Percentiles rank a stretch among this genome's conserved stretches.
These are phyloP conservation scores for Sturmia bella DNA, from an alignment of 2,888 invertebrate species.

Conservation along the genomic window DNA sequence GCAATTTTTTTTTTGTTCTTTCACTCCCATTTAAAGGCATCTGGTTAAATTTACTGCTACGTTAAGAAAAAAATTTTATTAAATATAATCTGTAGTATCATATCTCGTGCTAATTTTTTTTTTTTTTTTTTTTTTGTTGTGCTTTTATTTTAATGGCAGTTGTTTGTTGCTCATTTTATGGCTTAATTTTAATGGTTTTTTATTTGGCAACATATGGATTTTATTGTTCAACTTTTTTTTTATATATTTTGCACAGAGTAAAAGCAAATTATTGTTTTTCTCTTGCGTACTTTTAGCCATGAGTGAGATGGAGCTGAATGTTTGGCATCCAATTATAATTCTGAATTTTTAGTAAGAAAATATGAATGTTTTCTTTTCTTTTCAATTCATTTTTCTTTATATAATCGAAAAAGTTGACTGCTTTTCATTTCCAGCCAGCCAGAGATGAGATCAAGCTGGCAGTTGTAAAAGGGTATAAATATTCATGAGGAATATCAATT, in stretches of 20 bases:
- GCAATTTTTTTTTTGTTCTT: background rate
- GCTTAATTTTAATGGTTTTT: slow-evolving; percentile 67
- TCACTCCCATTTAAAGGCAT: slow-evolving; percentile 14
- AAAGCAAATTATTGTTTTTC: slow-evolving; percentile 17
- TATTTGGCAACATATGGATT: slow-evolving; percentile 69
- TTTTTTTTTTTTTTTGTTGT: slow-evolving; percentile 36
- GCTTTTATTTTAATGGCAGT: slow-evolving; percentile 14
- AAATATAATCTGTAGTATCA: slow-evolving; percentile 15
- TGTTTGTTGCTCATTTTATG: slow-evolving; percentile 62
- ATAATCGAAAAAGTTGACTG: background rate
- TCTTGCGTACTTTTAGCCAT: slow-evolving; percentile 31
- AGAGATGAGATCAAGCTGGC: too few relatives aligned
- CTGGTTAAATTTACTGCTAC: slow-evolving; percentile 34
- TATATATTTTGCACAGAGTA: background rate
- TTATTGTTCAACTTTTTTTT: slow-evolving; percentile 49
- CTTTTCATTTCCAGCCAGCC: too few relatives aligned
- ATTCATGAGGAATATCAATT: too few relatives aligned
- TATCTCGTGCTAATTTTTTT: slow-evolving; percentile 18
- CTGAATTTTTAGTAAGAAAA: slow-evolving; percentile 7
- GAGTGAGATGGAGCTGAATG: slow-evolving; percentile 22
- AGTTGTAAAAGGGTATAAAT: too few relatives aligned
- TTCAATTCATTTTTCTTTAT: slow-evolving; percentile 15
- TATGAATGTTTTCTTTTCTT: background rate
- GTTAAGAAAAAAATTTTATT: background rate
- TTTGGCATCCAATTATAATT: slow-evolving; percentile 55